Conservation (phyloP, 1,140 invertebrate genomes). For the Trichomalopsis sarcophagae region DNA sequence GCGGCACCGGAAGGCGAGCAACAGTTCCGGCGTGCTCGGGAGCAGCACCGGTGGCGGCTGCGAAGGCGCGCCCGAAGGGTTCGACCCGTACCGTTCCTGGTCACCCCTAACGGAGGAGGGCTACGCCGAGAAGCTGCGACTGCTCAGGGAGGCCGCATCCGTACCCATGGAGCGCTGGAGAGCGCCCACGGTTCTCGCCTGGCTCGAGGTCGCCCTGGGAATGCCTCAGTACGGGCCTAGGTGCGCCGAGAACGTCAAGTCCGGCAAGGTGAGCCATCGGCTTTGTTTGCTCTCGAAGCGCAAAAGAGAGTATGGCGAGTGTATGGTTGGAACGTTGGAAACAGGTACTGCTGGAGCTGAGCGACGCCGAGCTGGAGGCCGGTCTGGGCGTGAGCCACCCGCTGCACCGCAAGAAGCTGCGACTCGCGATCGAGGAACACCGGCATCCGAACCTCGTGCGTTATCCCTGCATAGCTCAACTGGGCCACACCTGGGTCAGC, state of each 20-base stretch:
- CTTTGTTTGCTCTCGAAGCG: not conserved
- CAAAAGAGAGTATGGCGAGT: not conserved
- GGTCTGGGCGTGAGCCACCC: constrained; percentile 91
- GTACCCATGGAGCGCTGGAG: constrained; percentile 94
- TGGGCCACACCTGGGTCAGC: constrained; percentile 94
- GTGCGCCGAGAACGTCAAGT: constrained; percentile 95
- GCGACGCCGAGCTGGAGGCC: constrained; percentile 90
- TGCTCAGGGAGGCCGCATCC: constrained; percentile 89
- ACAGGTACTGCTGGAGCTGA: constrained; percentile 91
- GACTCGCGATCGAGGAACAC: constrained; percentile 95
- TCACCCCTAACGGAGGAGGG: constrained; percentile 89
- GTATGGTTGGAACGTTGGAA: no score
- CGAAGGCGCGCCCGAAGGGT: constrained; percentile 64
- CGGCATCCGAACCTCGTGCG: constrained; percentile 88
- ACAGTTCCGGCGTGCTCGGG: constrained; percentile 67
- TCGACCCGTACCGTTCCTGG: constrained; percentile 77
- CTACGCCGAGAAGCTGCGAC: constrained; percentile 86
- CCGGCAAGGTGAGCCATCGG: constrained; percentile 85
- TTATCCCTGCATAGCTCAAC: constrained; percentile 89
- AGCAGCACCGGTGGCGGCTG: constrained; percentile 72
- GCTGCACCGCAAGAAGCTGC: constrained; percentile 93
- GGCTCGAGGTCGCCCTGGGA: constrained; percentile 93
- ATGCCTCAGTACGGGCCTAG: constrained; percentile 94
- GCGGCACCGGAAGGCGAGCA: constrained; percentile 83
- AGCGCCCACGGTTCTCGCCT: constrained; percentile 93